Evolutionary conservation across 1,140 invertebrate genomes (phyloP).

Genomic region (Phymorhynchus buccinoides): DNA sequence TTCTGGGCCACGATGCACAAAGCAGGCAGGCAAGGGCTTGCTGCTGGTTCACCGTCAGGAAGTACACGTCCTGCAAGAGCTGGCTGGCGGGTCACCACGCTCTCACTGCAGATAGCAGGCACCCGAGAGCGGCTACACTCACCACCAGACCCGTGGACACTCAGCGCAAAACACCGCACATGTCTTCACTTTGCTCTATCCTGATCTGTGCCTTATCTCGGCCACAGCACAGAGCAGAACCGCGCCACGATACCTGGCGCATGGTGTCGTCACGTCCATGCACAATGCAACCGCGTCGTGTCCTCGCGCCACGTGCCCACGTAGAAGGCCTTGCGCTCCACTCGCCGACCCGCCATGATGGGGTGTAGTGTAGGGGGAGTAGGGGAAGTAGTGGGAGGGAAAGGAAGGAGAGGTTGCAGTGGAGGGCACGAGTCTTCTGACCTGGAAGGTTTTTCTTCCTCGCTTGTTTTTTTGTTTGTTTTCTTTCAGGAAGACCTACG

Average conservation of each 20-base stretch:
- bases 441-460: not conserved
- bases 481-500: not conserved
- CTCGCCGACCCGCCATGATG: conserved; percentile 43
- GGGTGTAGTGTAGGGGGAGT: not conserved
- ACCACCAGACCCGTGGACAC: conserved; percentile 50
- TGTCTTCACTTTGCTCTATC: conserved; percentile 40
- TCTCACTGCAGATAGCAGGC: no score
- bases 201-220: conserved; percentile 53
- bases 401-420: not conserved
- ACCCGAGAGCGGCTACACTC: conserved; percentile 37
- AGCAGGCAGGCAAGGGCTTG: conserved; percentile 49
- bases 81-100: conserved; percentile 39
- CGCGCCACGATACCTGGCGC: conserved; percentile 45
- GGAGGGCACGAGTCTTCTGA: not conserved
- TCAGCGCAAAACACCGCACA: no score
- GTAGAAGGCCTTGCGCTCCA: conserved; percentile 47
- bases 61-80: conserved; percentile 44
- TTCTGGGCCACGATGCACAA: conserved; percentile 52
- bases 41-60: conserved; percentile 51
- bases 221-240: no score
- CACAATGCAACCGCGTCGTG: conserved; percentile 42
- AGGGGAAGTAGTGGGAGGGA: not conserved
- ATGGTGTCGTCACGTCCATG: conserved; percentile 55
- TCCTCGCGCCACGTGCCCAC: conserved; percentile 55
- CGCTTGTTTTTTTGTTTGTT: not conserved